phyloP scores from a whole-genome alignment of 37 sponge, comb jelly and placozoan genomes.

The Halichondria panicea region DNA sequence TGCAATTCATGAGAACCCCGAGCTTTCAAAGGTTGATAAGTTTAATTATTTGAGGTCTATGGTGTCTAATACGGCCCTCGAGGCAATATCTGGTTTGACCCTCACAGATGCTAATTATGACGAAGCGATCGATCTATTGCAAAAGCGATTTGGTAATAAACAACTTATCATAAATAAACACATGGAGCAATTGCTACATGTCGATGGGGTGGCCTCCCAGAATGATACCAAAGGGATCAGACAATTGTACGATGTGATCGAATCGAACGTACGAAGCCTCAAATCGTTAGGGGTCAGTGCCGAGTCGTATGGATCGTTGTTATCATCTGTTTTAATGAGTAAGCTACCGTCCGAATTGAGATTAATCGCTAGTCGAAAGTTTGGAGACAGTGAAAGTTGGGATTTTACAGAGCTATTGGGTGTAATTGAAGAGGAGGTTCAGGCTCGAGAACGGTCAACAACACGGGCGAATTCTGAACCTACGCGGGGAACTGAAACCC shows the following conservation, averaged over 20 bases:
- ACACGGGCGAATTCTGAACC: background rate
- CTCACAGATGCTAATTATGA: conserved; percentile 18
- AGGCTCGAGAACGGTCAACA: conserved; percentile 31
- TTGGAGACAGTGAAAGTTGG: conserved; percentile 27
- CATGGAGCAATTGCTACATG: conserved; percentile 27
- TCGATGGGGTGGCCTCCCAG: conserved; percentile 6
- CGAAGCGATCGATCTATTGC: conserved; percentile 24
- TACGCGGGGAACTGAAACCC: too few species aligned
- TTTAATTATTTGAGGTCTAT: conserved; percentile 34
- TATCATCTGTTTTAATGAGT: conserved; percentile 32
- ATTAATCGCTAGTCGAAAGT: conserved; percentile 8
- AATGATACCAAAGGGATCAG: conserved; percentile 29
- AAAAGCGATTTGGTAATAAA: conserved; percentile 38
- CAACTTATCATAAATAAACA: conserved; percentile 31
- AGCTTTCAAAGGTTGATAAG: conserved; percentile 29
- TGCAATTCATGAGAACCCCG: conserved; percentile 7
- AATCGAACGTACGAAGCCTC: conserved; percentile 27
- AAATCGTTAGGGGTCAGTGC: conserved; percentile 16
- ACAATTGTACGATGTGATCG: conserved; percentile 30
- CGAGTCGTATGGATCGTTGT: conserved; percentile 16
- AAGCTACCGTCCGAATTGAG: conserved; percentile 31
- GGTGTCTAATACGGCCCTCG: background rate
- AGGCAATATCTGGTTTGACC: conserved; percentile 24
- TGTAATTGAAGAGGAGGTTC: conserved; percentile 17
- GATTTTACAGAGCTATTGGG: conserved; percentile 10